These are phyloP conservation scores for Melanostigma gelatinosum DNA, from an alignment of 2,113 vertebrate genomes.

Conservation along the genomic window DNA sequence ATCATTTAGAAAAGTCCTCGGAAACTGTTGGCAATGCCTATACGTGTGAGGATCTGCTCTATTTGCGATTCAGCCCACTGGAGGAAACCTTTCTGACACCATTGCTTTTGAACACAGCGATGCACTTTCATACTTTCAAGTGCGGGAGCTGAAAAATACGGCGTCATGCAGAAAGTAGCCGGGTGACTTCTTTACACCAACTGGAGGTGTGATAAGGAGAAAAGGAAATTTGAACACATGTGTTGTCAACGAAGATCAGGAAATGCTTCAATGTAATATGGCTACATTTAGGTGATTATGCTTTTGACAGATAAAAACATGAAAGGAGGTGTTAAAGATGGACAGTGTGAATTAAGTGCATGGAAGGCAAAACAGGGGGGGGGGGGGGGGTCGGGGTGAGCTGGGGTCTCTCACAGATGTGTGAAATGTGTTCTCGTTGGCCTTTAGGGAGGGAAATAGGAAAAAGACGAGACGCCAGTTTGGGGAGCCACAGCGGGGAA, in stretches of 20 bases:
- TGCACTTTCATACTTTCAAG: conserved; percentile 48
- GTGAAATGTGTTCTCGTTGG: conserved; percentile 71
- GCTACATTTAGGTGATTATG: conserved; percentile 17
- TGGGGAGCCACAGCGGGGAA: conserved; percentile 65
- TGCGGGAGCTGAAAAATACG: conserved; percentile 46
- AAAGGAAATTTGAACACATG: conserved; percentile 4
- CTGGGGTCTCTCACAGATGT: conserved; percentile 56
- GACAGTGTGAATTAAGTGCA: conserved; percentile 25
- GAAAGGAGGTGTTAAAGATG: conserved; percentile 20
- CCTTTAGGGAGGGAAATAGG: conserved; percentile 75
- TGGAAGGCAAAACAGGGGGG: neutral
- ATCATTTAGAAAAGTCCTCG: conserved; percentile 34
- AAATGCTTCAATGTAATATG: conserved; percentile 6
- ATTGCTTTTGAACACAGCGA: conserved; percentile 45
- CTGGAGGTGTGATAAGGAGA: conserved; percentile 35
- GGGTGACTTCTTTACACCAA: conserved; percentile 33
- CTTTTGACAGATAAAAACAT: conserved; percentile 41
- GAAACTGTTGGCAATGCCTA: conserved; percentile 51
- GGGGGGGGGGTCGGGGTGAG: neutral
- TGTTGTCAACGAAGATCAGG: conserved; percentile 17
- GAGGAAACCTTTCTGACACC: conserved; percentile 63
- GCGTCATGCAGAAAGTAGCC: conserved; percentile 33
- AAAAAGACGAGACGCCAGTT: conserved; percentile 72
- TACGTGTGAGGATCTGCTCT: conserved; percentile 55
- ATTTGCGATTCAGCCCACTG: conserved; percentile 63